Evolutionary conservation across 1,140 invertebrate genomes (phyloP).

Genomic region (Caenorhabditis briggsae): DNA sequence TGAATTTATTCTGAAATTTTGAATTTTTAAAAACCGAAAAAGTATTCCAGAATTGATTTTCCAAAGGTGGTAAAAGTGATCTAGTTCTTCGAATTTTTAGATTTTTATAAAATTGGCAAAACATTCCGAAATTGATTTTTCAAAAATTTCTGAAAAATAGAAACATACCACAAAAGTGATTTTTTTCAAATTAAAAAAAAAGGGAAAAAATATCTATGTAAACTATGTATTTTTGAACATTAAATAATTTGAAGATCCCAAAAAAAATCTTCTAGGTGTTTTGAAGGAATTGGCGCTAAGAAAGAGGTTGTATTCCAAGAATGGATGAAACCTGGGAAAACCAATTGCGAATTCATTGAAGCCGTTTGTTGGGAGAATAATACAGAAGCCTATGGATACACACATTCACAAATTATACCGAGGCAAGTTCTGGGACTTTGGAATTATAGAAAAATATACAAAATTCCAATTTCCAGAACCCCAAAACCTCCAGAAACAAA

Average conservation of each 20-base stretch:
- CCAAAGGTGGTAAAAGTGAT: too few species aligned
- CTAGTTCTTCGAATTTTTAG: too few species aligned
- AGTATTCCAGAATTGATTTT: too few species aligned
- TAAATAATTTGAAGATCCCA: neutral
- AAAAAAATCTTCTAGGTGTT: neutral
- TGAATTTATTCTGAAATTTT: too few species aligned
- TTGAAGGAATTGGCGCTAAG: neutral
- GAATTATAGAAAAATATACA: neutral
- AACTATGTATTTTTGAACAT: too few species aligned
- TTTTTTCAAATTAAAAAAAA: too few species aligned
- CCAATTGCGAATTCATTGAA: conserved; percentile 8
- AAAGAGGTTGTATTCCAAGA: neutral
- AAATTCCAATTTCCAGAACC: neutral
- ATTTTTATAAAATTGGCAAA: too few species aligned
- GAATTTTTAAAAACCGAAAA: too few species aligned
- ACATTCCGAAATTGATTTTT: too few species aligned
- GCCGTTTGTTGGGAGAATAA: neutral
- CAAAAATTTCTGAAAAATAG: too few species aligned
- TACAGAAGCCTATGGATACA: neutral
- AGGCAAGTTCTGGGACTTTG: neutral
- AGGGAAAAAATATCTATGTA: too few species aligned
- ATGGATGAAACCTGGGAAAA: neutral
- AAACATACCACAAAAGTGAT: too few species aligned
- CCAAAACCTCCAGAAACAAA: neutral
- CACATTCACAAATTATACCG: conserved; percentile 19